phyloP scores from a whole-genome alignment of 2,797 vertebrate species.

The Enteromius fasciolatus region DNA sequence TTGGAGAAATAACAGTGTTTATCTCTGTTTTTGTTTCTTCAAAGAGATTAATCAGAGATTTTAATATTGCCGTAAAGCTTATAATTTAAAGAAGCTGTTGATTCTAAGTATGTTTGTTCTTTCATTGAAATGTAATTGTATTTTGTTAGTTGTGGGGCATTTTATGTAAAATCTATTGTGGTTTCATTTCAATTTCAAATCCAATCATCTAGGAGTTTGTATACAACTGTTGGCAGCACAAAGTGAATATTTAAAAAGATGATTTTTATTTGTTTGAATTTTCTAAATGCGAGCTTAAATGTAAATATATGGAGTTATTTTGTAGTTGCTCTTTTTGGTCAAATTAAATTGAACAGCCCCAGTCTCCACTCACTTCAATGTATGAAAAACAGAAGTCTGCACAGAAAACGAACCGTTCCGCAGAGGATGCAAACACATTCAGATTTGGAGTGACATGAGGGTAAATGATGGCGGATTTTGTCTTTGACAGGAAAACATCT shows the following conservation, averaged over 20 bases:
- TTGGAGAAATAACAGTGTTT: slow-evolving; percentile 34
- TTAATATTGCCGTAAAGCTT: background rate
- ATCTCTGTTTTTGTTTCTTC: slow-evolving; percentile 18
- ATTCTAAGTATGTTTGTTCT: background rate
- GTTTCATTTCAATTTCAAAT: background rate
- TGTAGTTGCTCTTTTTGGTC: background rate
- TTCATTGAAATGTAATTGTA: slow-evolving; percentile 19
- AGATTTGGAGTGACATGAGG: background rate
- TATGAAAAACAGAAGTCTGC: background rate
- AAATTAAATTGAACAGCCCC: background rate
- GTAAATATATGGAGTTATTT: background rate
- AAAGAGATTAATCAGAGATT: slow-evolving; percentile 24
- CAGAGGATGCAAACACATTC: background rate
- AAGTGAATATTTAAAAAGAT: background rate
- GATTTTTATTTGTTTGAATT: slow-evolving; percentile 8
- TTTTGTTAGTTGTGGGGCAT: slow-evolving; percentile 3
- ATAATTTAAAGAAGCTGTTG: slow-evolving; percentile 14
- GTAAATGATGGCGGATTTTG: slow-evolving; percentile 5
- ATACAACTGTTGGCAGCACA: background rate
- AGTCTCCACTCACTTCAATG: background rate
- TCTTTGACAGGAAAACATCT: background rate
- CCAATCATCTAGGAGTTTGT: background rate
- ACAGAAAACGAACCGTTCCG: background rate
- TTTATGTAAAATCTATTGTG: background rate
- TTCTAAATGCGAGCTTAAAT: background rate